Evolutionary conservation across 2,113 vertebrate genomes (phyloP).

Genomic region (Brachionichthys hirsutus): DNA sequence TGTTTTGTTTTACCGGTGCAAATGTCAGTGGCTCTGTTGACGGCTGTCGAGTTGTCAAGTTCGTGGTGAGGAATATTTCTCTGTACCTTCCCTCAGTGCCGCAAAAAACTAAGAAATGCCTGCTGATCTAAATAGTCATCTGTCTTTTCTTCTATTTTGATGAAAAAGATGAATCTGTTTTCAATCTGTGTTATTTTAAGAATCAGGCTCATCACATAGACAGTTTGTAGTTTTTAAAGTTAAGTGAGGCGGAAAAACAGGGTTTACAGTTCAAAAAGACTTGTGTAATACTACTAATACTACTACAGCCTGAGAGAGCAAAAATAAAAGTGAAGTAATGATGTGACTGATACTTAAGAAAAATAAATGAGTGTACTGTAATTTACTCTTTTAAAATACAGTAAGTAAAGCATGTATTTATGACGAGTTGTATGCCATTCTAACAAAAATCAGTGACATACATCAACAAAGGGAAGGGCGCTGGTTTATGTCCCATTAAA

Average conservation of each 20-base stretch:
- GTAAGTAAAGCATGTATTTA: too few relatives aligned
- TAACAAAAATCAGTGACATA: too few relatives aligned
- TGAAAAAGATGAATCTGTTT: constrained; percentile 17
- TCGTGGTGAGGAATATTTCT: constrained; percentile 15
- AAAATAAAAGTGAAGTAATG: not conserved
- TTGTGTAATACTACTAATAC: constrained; percentile 12
- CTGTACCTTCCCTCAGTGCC: constrained; percentile 5
- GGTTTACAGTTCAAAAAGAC: constrained; percentile 37
- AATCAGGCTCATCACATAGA: not conserved
- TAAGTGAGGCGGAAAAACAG: not conserved
- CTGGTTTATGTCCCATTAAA: not conserved
- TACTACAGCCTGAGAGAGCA: constrained; percentile 6
- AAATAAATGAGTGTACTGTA: not conserved
- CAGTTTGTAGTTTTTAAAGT: not conserved
- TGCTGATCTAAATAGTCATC: constrained; percentile 13
- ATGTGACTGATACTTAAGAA: constrained; percentile 13
- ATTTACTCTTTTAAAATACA: too few relatives aligned
- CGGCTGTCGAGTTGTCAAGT: constrained; percentile 40
- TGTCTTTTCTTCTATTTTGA: not conserved
- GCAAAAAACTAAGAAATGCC: constrained; percentile 7
- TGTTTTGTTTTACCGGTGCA: constrained; percentile 20
- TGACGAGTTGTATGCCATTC: too few relatives aligned
- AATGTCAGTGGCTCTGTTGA: not conserved
- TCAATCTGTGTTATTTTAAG: constrained; percentile 14
- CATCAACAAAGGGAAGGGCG: too few relatives aligned